These are phyloP conservation scores for Sparus aurata DNA, from an alignment of 2,797 vertebrate species.

Conservation along the genomic window DNA sequence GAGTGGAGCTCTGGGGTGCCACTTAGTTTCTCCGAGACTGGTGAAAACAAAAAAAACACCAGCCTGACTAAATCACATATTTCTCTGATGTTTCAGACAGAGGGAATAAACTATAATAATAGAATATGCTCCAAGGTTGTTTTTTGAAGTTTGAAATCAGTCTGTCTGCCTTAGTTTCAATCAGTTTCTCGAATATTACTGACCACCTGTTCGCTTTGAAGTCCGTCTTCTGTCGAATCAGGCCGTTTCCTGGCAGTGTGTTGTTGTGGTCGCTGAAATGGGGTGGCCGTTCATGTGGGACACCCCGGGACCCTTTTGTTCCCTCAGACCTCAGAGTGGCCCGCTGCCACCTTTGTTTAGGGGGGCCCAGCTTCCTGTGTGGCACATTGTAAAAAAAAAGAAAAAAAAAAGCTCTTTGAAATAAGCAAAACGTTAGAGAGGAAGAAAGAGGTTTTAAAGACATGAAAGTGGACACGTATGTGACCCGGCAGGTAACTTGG, in stretches of 20 bases:
- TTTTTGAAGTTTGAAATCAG: constrained; percentile 1
- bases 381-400: constrained; percentile 53
- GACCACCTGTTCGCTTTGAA: background rate
- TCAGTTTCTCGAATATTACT: background rate
- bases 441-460: constrained; percentile 13
- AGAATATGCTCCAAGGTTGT: background rate
- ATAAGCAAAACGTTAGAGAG: constrained; percentile 22
- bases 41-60: background rate
- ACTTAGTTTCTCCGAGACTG: background rate
- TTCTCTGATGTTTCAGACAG: constrained; percentile 13
- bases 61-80: background rate
- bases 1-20: constrained; percentile 10
- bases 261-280: constrained; percentile 36
- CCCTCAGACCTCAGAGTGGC: constrained; percentile 54
- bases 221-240: constrained; percentile 17
- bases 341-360: constrained; percentile 69
- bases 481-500: constrained; percentile 29
- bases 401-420: constrained; percentile 46
- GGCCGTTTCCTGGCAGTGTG: constrained; percentile 5
- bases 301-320: constrained; percentile 64
- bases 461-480: constrained; percentile 4
- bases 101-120: background rate
- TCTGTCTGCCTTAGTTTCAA: background rate
- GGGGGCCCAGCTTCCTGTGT: constrained; percentile 68
- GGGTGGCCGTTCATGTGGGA: constrained; percentile 40